These are phyloP conservation scores for Protonibea diacanthus DNA, from an alignment of 2,797 vertebrate genomes.

Conservation along the genomic window DNA sequence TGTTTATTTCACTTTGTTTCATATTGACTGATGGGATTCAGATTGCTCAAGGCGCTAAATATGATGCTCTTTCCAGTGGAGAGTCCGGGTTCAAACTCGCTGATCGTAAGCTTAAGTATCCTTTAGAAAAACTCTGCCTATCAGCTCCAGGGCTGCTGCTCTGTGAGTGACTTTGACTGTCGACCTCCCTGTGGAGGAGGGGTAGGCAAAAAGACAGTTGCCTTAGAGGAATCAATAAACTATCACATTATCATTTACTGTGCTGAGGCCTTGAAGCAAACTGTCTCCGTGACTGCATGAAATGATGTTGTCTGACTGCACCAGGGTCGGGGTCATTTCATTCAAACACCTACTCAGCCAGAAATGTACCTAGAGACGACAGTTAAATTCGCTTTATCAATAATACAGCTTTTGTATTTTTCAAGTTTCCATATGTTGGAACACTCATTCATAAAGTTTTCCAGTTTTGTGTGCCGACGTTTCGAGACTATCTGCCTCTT, in stretches of 20 bases:
- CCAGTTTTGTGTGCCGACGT: not conserved
- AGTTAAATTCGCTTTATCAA: not conserved
- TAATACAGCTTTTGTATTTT: not conserved
- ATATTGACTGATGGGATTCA: not conserved
- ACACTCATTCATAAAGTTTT: not conserved
- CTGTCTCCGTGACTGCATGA: conserved; percentile 29
- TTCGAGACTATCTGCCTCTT: not conserved
- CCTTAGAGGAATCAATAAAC: conserved; percentile 63
- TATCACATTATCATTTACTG: conserved; percentile 55
- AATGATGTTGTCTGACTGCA: conserved; percentile 24
- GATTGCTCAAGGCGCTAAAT: conserved; percentile 9
- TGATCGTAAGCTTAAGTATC: conserved; percentile 17
- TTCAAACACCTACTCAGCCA: conserved; percentile 4
- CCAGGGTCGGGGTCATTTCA: conserved; percentile 16
- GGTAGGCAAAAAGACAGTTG: conserved; percentile 23
- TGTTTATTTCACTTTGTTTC: conserved; percentile 14
- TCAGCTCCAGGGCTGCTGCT: conserved; percentile 36
- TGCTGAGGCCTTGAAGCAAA: conserved; percentile 47
- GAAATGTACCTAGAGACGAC: not conserved
- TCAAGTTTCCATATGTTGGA: not conserved
- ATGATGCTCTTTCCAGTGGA: conserved; percentile 12
- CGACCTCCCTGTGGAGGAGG: not conserved
- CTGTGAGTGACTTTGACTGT: conserved; percentile 56
- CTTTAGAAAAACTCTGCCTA: conserved; percentile 20
- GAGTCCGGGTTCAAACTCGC: not conserved